Percentiles rank a stretch among this genome's conserved stretches.
Evolutionary conservation across 2,888 invertebrate genomes (phyloP).

Genomic region (Trachelus troglodyta): DNA sequence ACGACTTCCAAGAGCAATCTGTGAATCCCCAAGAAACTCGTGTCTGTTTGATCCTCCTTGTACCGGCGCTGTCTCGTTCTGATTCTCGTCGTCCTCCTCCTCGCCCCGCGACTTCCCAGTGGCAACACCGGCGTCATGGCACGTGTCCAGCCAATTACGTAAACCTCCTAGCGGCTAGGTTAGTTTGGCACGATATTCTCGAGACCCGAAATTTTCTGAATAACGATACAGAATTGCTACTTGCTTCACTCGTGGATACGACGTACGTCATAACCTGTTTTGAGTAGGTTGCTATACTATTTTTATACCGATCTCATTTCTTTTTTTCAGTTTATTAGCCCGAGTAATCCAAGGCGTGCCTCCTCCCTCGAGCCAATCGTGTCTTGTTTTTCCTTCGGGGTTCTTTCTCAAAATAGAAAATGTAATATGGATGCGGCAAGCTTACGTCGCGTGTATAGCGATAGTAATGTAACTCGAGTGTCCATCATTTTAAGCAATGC

Average conservation of each 20-base stretch:
- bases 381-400: neutral
- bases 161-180: constrained; percentile 21
- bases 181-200: constrained; percentile 28
- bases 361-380: neutral
- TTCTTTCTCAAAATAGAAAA: neutral
- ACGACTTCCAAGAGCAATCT: neutral
- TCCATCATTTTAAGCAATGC: neutral
- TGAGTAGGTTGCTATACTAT: neutral
- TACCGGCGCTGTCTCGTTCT: neutral
- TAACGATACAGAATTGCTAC: neutral
- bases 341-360: neutral
- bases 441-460: neutral
- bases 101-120: neutral
- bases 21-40: neutral
- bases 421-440: neutral
- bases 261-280: neutral
- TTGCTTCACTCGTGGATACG: neutral
- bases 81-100: neutral
- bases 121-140: constrained; percentile 23
- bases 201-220: neutral
- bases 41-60: neutral
- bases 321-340: neutral
- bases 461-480: neutral
- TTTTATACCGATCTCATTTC: neutral
- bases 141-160: constrained; percentile 35